Percentiles rank a stretch among this genome's conserved stretches.
Evolutionary conservation across 2,888 invertebrate species (phyloP).

Genomic region (Hemaris fuciformis): DNA sequence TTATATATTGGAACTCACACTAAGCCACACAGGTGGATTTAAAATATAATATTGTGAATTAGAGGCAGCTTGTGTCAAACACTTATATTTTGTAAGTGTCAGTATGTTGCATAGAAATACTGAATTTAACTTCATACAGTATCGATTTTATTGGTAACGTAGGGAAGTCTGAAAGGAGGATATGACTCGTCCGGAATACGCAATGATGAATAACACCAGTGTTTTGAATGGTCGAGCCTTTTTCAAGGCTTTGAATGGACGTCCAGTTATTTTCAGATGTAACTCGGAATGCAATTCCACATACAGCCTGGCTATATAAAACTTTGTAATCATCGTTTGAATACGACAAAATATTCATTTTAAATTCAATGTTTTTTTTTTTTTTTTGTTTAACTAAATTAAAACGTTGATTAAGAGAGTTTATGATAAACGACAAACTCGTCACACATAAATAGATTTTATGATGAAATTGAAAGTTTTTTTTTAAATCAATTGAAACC

Average conservation of each 20-base stretch:
- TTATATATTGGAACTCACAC: too few species aligned
- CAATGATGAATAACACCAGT: not conserved
- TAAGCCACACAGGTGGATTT: too few species aligned
- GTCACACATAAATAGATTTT: too few species aligned
- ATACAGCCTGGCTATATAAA: not conserved
- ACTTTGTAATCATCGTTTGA: not conserved
- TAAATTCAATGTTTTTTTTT: too few species aligned
- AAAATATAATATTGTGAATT: too few species aligned
- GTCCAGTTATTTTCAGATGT: not conserved
- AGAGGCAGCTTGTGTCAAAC: too few species aligned
- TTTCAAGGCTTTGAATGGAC: not conserved
- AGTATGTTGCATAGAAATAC: not conserved
- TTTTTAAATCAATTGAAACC: too few species aligned
- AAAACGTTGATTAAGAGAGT: too few species aligned
- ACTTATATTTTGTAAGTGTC: too few species aligned
- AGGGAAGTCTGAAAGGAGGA: not conserved
- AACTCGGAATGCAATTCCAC: not conserved
- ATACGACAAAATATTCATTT: not conserved
- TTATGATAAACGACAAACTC: too few species aligned
- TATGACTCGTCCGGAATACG: not conserved
- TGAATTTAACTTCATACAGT: not conserved
- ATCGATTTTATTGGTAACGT: not conserved
- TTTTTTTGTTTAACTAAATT: too few species aligned
- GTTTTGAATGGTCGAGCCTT: not conserved
- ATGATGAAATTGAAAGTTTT: too few species aligned